phyloP scores from a whole-genome alignment of 1,140 invertebrate genomes.

The Hormaphis cornu region DNA sequence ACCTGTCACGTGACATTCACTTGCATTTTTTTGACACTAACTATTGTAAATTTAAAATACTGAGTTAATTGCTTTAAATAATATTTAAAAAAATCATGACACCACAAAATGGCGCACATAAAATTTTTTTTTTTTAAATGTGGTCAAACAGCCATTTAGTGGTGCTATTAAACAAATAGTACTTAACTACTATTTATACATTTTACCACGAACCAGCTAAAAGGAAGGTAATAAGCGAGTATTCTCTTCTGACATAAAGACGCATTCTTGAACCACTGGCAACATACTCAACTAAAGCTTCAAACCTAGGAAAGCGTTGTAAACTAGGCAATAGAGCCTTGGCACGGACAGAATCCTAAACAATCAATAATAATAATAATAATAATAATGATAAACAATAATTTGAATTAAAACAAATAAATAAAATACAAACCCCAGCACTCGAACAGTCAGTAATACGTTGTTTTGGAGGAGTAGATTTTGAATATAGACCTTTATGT shows the following conservation, averaged over 20 bases:
- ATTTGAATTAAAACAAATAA: neutral
- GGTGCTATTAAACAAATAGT: too few species aligned
- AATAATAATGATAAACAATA: neutral
- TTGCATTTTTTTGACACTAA: too few species aligned
- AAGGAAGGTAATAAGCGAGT: constrained; percentile 88
- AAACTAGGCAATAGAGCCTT: constrained; percentile 32
- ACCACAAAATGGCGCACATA: too few species aligned
- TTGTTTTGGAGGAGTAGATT: constrained; percentile 26
- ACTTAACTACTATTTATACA: too few species aligned
- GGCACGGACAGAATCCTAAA: constrained; percentile 32
- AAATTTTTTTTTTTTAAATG: too few species aligned
- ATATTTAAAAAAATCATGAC: too few species aligned
- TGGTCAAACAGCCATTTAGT: too few species aligned
- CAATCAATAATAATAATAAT: neutral
- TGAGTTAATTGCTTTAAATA: too few species aligned
- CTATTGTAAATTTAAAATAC: too few species aligned
- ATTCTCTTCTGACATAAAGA: constrained; percentile 89
- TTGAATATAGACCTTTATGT: constrained; percentile 25
- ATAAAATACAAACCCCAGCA: constrained; percentile 10
- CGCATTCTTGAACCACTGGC: constrained; percentile 54
- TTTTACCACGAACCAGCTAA: constrained; percentile 55
- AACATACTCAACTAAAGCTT: constrained; percentile 44
- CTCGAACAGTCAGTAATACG: constrained; percentile 30
- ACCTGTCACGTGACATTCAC: too few species aligned
- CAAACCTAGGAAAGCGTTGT: constrained; percentile 50